Base-by-base conservation (phyloP, 2,888 invertebrate genomes). In the Chesias legatella region DNA sequence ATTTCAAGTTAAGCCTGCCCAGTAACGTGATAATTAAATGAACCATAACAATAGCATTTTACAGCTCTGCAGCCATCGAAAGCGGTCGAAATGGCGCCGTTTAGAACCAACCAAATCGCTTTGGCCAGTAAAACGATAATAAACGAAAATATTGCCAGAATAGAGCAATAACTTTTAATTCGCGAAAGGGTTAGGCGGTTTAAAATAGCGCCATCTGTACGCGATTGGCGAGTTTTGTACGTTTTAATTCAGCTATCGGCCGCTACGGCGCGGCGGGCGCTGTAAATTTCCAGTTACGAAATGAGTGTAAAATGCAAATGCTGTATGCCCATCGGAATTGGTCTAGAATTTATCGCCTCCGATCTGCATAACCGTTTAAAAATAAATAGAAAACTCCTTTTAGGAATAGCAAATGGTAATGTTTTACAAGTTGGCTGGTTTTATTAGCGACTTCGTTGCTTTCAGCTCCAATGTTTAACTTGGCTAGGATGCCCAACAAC, bases 201-300 rank as follows among this genome's bases (percentile, higher is more conserved):
- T 58, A 49, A 50, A 56, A 60, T 55, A 70, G 51, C 77, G 79
- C 77, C 83, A 79, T 78, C 83, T 83, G 67, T 73, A 65, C 58
- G 54, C 48, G 39, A 27, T 1, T 22, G 38, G 30, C 34, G 60
- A 72, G 64, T 63, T 71, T 63, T 57, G 55, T 58, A 56, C 50
- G 49, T 54, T 60, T 67, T 79, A 74, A 76, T 80, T 72, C 60
- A 23, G 50, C 60, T 64, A 67, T 60, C 48, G 35, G 38, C 63
- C 73, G 59, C 63, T 20, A 46, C 48, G 56, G 63, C 58, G 65
- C 58, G 59, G 67, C 76, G 61, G 56, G 63, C 58, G 65, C 58
- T 60, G 67, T 76, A 61, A 74, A 59, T 53, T 46, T 41, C 36
- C 47, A 49, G 41, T 44, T 27, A 27, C 21, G n/a, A 23, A 45